These are phyloP conservation scores for Melanerpes aurifrons DNA, from an alignment of 2,113 vertebrate species.

Conservation along the genomic window DNA sequence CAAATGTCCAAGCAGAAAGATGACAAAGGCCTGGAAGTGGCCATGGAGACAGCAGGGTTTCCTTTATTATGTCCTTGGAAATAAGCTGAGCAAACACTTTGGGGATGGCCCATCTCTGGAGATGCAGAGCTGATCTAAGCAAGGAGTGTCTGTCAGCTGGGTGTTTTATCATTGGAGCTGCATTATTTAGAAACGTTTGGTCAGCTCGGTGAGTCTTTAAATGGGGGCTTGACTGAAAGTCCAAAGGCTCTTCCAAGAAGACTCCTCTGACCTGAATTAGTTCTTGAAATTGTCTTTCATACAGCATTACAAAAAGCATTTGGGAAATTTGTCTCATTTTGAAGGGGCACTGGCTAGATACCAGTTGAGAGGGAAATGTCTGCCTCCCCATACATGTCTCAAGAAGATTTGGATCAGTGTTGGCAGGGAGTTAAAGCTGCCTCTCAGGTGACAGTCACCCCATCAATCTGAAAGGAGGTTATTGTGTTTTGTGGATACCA, in stretches of 20 bases:
- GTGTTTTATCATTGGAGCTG: neutral
- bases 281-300: neutral
- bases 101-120: neutral
- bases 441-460: neutral
- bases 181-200: neutral
- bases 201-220: neutral
- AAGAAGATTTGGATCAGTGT: neutral
- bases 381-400: neutral
- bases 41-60: neutral
- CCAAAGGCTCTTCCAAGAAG: neutral
- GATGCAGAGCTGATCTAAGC: constrained; percentile 38
- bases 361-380: neutral
- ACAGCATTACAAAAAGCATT: neutral
- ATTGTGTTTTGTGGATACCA: neutral
- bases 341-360: neutral
- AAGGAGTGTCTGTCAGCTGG: neutral
- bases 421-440: neutral
- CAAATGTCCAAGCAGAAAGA: neutral
- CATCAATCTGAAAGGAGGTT: neutral
- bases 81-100: constrained; percentile 25
- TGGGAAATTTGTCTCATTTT: neutral
- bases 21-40: neutral
- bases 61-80: neutral
- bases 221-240: neutral
- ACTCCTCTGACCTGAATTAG: neutral